phyloP scores from a whole-genome alignment of 1,140 invertebrate species.

The Drosophila biarmipes region DNA sequence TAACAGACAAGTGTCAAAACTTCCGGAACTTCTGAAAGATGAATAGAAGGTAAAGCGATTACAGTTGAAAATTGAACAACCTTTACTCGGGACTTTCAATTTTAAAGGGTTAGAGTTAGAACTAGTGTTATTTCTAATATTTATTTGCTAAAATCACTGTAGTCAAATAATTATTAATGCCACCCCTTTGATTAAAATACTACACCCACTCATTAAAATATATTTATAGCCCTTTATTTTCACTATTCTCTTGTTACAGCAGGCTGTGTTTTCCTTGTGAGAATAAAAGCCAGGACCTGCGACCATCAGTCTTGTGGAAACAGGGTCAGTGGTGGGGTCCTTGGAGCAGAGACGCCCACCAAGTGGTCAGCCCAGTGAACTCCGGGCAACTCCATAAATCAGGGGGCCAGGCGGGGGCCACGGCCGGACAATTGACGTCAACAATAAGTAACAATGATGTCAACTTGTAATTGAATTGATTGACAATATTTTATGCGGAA shows the following conservation, averaged over 20 bases:
- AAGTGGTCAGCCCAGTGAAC: conserved; percentile 14
- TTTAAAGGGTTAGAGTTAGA: no score
- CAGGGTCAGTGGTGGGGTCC: conserved; percentile 1
- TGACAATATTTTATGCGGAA: conserved; percentile 83
- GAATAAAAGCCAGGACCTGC: background rate
- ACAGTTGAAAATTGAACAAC: no score
- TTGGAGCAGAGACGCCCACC: background rate
- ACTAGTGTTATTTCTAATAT: no score
- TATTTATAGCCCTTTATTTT: background rate
- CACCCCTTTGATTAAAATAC: background rate
- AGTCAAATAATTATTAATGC: no score
- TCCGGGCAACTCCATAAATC: conserved; percentile 31
- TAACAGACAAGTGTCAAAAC: background rate
- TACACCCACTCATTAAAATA: background rate
- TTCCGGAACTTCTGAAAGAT: background rate
- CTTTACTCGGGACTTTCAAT: no score
- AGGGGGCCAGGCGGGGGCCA: conserved; percentile 9
- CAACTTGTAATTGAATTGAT: conserved; percentile 84
- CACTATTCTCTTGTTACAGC: background rate
- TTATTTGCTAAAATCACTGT: no score
- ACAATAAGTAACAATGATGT: conserved; percentile 83
- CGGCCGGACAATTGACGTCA: conserved; percentile 73
- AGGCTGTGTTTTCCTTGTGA: background rate
- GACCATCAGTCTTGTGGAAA: background rate
- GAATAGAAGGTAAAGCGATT: background rate